Evolutionary conservation across 2,113 vertebrate species (phyloP).

Genomic region (Charina bottae): DNA sequence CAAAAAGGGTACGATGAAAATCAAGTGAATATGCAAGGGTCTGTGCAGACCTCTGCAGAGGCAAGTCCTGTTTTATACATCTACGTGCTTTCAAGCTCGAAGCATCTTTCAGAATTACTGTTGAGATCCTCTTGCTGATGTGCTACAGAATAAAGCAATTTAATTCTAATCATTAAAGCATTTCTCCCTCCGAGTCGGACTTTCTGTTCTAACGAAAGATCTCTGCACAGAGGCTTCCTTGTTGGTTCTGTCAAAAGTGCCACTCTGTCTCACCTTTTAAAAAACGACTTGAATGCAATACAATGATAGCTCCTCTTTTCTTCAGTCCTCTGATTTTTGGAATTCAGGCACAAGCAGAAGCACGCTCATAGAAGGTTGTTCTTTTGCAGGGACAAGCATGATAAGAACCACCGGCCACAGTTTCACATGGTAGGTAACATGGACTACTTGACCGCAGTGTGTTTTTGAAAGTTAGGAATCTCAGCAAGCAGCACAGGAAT

Average conservation of each 20-base stretch:
- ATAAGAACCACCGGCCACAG: conserved; percentile 92
- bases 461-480: background rate
- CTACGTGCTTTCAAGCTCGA: background rate
- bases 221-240: background rate
- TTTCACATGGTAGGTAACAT: conserved; percentile 89
- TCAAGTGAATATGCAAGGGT: background rate
- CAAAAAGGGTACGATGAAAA: background rate
- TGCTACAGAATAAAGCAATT: background rate
- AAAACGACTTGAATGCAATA: background rate
- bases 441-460: background rate
- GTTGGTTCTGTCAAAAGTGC: background rate
- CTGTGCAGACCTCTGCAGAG: background rate
- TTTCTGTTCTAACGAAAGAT: background rate
- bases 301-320: background rate
- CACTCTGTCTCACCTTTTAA: background rate
- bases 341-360: background rate
- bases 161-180: background rate
- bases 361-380: background rate
- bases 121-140: background rate
- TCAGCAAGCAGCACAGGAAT: background rate
- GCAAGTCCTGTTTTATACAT: no score
- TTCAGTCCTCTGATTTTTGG: background rate
- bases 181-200: background rate
- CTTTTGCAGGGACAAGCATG: conserved; percentile 90
- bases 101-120: background rate